Evolutionary conservation across 2,888 invertebrate species (phyloP).

Genomic region (Odontothrips loti): DNA sequence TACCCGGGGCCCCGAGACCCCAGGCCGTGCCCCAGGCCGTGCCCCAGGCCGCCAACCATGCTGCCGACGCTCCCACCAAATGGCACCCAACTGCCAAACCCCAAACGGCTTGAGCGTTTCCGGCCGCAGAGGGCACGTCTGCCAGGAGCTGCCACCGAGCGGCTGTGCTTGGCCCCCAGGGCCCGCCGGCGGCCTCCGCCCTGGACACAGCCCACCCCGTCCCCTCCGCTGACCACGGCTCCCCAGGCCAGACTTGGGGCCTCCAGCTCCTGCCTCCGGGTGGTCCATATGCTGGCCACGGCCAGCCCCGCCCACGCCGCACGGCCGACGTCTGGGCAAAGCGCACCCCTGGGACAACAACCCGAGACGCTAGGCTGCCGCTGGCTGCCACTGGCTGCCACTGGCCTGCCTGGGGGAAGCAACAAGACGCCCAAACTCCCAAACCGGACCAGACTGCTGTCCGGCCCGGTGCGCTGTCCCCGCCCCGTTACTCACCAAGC

Average conservation of each 20-base stretch:
- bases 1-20: neutral
- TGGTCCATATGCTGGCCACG: conserved; percentile 14
- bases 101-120: neutral
- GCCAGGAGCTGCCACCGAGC: neutral
- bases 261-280: neutral
- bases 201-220: too few relatives aligned
- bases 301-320: conserved; percentile 26
- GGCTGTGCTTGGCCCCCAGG: too few relatives aligned
- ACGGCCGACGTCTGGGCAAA: neutral
- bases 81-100: neutral
- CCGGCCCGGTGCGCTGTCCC: conserved; percentile 36
- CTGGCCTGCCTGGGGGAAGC: too few relatives aligned
- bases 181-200: conserved; percentile 24
- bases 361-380: neutral
- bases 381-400: neutral
- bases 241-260: neutral
- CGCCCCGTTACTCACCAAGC: conserved; percentile 67
- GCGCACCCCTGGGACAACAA: too few relatives aligned
- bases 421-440: too few relatives aligned
- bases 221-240: neutral
- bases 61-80: neutral
- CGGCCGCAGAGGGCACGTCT: neutral
- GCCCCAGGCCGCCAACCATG: neutral
- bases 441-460: too few relatives aligned
- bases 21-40: neutral